A percentile compares a stretch with the other conserved stretches of the same genome.
phyloP scores from a whole-genome alignment of 2,113 vertebrate species.

The Australoheros scitulus region DNA sequence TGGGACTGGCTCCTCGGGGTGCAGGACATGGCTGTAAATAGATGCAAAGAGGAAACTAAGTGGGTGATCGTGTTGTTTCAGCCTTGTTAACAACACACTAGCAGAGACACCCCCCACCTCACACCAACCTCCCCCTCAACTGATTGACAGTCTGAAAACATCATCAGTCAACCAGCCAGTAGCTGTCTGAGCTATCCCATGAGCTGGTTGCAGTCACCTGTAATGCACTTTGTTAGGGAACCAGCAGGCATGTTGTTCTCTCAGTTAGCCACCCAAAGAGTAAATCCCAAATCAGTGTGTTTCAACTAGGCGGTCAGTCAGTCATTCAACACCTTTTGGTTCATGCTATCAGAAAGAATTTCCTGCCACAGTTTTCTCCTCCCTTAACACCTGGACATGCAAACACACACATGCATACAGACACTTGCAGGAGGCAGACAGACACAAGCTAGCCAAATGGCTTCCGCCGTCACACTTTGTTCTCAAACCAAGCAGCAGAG shows the following conservation, averaged over 20 bases:
- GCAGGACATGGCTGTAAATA: conserved; percentile 33
- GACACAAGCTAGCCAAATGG: conserved; percentile 66
- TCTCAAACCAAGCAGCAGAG: conserved; percentile 38
- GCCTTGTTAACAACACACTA: conserved; percentile 67
- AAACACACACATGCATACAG: conserved; percentile 29
- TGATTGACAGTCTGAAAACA: conserved; percentile 59
- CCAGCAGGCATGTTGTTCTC: conserved; percentile 1
- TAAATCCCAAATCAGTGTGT: conserved; percentile 13
- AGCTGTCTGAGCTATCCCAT: conserved; percentile 6
- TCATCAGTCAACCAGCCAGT: conserved; percentile 38
- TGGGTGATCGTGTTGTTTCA: conserved; percentile 80
- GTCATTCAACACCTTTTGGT: conserved; percentile 68
- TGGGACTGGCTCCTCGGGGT: background rate
- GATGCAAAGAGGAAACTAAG: conserved; percentile 57
- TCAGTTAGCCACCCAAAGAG: conserved; percentile 45
- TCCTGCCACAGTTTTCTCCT: conserved; percentile 59
- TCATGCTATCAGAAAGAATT: conserved; percentile 54
- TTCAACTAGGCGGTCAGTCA: conserved; percentile 17
- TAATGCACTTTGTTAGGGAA: conserved; percentile 10
- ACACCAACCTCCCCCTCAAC: background rate
- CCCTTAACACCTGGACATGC: conserved; percentile 56
- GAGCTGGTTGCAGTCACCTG: background rate
- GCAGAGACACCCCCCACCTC: conserved; percentile 15
- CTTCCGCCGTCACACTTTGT: conserved; percentile 46
- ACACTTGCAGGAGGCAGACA: conserved; percentile 13